Evolutionary conservation across 1,140 invertebrate genomes (phyloP).

Genomic region (Coelopa frigida): DNA sequence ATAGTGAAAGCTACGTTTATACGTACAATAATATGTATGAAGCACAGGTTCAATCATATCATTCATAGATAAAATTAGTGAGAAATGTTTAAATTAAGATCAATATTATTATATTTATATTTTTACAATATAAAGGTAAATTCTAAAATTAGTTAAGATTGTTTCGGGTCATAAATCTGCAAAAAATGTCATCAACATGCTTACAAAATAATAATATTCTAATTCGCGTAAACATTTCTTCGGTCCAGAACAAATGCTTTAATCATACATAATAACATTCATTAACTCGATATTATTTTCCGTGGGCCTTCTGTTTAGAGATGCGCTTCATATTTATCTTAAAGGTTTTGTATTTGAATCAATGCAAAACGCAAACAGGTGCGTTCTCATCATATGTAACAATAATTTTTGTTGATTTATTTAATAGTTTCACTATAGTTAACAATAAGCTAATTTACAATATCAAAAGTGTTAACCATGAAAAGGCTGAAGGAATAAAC

Average conservation of each 20-base stretch:
- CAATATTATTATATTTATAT: not conserved
- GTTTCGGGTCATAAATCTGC: not conserved
- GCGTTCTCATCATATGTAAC: constrained; percentile 3
- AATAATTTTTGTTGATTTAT: constrained; percentile 6
- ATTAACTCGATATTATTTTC: constrained; percentile 6
- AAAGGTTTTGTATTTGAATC: not conserved
- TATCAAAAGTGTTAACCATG: not conserved
- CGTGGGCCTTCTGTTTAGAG: constrained; percentile 1
- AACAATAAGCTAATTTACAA: constrained; percentile 1
- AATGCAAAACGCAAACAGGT: not conserved
- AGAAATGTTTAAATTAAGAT: not conserved
- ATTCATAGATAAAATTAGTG: not conserved
- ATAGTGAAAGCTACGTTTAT: not conserved
- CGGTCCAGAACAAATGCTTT: constrained; percentile 6
- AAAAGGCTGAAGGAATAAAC: not conserved
- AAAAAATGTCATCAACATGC: too few species aligned
- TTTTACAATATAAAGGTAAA: not conserved
- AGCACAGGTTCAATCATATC: too few species aligned
- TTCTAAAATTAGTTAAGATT: constrained; percentile 3
- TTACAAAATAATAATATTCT: not conserved
- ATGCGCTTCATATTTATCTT: not conserved
- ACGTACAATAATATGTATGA: too few species aligned
- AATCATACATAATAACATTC: constrained; percentile 2
- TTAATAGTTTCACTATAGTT: constrained; percentile 7
- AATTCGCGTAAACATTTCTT: constrained; percentile 2